Conservation (phyloP, 2,888 invertebrate species). For the Pinctada fucata region DNA sequence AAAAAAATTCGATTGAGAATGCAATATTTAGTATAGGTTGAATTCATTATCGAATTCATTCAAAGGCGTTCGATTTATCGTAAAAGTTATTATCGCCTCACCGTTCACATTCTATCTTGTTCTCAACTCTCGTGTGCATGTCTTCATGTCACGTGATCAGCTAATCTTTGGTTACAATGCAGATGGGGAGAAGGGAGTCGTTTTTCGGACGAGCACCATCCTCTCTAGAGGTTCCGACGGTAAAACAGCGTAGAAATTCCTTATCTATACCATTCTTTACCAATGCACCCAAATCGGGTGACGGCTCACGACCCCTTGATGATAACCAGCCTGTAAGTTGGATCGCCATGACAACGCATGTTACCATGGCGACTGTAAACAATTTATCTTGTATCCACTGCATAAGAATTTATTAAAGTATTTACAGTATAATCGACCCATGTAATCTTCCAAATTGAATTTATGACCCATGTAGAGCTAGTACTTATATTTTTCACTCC, state of each 20-base stretch:
- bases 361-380: constrained; percentile 16
- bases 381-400: not conserved
- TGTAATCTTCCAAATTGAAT: no score
- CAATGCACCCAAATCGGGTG: constrained; percentile 50
- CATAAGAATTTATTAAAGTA: not conserved
- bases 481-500: no score
- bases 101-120: no score
- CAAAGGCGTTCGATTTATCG: no score
- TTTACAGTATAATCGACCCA: no score
- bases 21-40: no score
- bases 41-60: no score
- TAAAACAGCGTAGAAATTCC: constrained; percentile 65
- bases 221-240: constrained; percentile 59
- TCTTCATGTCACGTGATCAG: no score
- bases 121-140: no score
- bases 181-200: constrained; percentile 64
- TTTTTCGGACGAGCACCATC: constrained; percentile 59
- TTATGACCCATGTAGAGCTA: no score
- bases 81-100: no score
- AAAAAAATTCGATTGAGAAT: no score
- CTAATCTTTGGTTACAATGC: constrained; percentile 34
- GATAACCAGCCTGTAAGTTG: constrained; percentile 51
- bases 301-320: constrained; percentile 44
- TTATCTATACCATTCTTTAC: constrained; percentile 65
- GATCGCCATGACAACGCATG: constrained; percentile 29